Percentiles rank a stretch among this genome's conserved stretches.
Evolutionary conservation across 2,797 vertebrate species (phyloP).

Genomic region (Ptychobarbus kaznakovi): DNA sequence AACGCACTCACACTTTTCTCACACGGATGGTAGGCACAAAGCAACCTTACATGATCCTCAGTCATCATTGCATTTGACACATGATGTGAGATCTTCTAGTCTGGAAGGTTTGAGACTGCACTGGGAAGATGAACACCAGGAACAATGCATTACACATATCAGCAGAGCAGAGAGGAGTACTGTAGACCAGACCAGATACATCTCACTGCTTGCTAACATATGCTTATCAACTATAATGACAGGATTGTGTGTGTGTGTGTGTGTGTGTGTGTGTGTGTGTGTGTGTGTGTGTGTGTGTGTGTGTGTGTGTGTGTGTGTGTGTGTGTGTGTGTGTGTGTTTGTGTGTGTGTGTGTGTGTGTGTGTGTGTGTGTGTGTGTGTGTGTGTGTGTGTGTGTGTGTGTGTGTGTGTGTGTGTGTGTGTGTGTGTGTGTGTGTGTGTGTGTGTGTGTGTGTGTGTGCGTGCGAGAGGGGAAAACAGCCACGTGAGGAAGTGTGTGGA

Average conservation of each 20-base stretch:
- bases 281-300: constrained; percentile 1
- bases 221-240: constrained; percentile 69
- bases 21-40: neutral
- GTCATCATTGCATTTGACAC: constrained; percentile 34
- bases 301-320: constrained; percentile 31
- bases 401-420: constrained; percentile 7
- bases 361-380: too few relatives aligned
- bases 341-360: neutral
- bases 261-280: constrained; percentile 6
- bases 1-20: neutral
- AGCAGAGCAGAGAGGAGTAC: constrained; percentile 45
- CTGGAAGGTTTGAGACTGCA: constrained; percentile 34
- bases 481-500: constrained; percentile 42
- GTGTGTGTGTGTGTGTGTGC: constrained; percentile 22
- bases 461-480: neutral
- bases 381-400: constrained; percentile 3
- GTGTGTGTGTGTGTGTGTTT: constrained; percentile 13
- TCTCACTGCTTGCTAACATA: constrained; percentile 67
- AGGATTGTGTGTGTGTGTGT: constrained; percentile 44
- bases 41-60: neutral
- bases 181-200: constrained; percentile 52
- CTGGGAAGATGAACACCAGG: constrained; percentile 37
- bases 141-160: constrained; percentile 50
- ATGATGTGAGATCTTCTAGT: constrained; percentile 38
- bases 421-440: constrained; percentile 14